These are phyloP conservation scores for Trematocara caparti DNA, from an alignment of 2,797 vertebrate genomes.

Conservation along the genomic window DNA sequence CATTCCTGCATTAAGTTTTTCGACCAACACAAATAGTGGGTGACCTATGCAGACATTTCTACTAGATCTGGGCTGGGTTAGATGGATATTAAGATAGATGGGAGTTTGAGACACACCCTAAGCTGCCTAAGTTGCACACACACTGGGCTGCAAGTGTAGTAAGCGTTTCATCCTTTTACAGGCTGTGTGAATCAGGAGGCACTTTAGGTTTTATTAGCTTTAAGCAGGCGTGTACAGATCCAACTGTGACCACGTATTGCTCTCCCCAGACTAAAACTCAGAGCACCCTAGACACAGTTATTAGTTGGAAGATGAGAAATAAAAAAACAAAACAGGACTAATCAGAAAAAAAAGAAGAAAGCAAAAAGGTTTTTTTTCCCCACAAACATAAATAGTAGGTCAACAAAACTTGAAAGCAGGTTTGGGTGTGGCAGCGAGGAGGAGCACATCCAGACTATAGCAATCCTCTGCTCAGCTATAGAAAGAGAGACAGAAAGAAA, in stretches of 20 bases:
- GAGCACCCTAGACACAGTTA: neutral
- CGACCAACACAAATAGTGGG: slow-evolving; percentile 14
- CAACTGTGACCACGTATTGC: slow-evolving; percentile 34
- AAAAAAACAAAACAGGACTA: neutral
- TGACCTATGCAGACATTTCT: neutral
- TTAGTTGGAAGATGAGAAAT: neutral
- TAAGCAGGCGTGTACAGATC: slow-evolving; percentile 48
- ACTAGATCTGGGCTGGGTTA: slow-evolving; percentile 9
- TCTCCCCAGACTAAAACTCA: slow-evolving; percentile 1
- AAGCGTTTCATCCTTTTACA: slow-evolving; percentile 62
- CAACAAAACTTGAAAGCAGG: neutral
- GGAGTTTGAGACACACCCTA: slow-evolving; percentile 22
- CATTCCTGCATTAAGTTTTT: slow-evolving; percentile 26
- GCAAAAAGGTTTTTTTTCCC: neutral
- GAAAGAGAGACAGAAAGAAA: slow-evolving; percentile 35
- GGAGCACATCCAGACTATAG: slow-evolving; percentile 22
- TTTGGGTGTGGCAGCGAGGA: neutral
- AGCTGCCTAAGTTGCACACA: neutral
- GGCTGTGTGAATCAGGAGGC: slow-evolving; percentile 48
- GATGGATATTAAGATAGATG: slow-evolving; percentile 30
- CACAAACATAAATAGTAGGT: neutral
- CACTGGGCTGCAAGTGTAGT: slow-evolving; percentile 8
- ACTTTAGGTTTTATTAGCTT: slow-evolving; percentile 55
- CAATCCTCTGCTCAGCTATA: slow-evolving; percentile 5
- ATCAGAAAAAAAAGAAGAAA: neutral